Evolutionary conservation across 1,140 invertebrate genomes (phyloP), one percentile per base, ranked within the genome.

Genomic region (Scaptodrosophila lebanonensis): DNA sequence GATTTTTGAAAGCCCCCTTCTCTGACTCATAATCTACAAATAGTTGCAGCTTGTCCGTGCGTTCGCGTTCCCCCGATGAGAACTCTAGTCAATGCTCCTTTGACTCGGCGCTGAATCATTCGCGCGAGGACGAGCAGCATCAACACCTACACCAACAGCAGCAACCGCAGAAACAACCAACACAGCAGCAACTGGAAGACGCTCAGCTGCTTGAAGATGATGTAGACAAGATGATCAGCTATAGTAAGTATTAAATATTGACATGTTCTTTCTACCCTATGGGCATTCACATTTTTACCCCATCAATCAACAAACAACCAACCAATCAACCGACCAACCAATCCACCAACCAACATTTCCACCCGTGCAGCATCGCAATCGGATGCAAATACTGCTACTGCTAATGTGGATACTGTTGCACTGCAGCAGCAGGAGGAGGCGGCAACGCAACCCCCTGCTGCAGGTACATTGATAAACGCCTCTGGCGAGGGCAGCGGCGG

Each of bases 31-130:
- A 5, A 9, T 20, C 25, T 39, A 35, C 16, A 16, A 5, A 20
- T 5, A 3, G 12, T n/a, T 54, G 3, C 62, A 88, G 90, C 50
- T 88, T 91, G 9, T 92, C 91, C 7, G 86, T 91, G 38, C 87
- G 90, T 18, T 92, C 91, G 47, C 89, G 89, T 57, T 92, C 91
- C 8, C 92, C 90, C 22, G 91, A 92, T 77, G 91, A 92, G 77
- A 92, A 91, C 27, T 91, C 90, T 58, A 92, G 91, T 29, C 93
- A 93, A 61, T 94, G 94, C 27, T 95, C 94, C 54, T 87, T 95
- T 57, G 95, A 96, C 86, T 95, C 94, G 0, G 93, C 94, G 71
- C 85, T 95, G 42, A 95, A 95, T 87, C 92, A 93, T 54, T 94
- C 93, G 3, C 91, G 92, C 39, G 93, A 94, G 63, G 93, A 95